phyloP scores from a whole-genome alignment of 2,113 vertebrate genomes.

The Xiphophorus hellerii region DNA sequence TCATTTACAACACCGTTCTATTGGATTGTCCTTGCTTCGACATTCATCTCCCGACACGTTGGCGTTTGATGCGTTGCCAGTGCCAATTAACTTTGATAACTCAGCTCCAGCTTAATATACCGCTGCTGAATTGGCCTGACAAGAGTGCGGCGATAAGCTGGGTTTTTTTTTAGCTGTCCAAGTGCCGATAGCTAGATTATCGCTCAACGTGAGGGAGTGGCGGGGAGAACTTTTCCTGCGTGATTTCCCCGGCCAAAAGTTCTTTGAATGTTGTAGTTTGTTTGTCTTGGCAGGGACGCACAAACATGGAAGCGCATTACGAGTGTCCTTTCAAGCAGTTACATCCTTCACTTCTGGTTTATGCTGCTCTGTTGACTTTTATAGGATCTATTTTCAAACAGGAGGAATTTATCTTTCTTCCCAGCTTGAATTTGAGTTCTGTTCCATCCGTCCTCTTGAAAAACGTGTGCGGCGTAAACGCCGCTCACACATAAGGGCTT shows the following conservation, averaged over 20 bases:
- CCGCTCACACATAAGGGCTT: constrained; percentile 28
- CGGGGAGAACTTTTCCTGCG: constrained; percentile 41
- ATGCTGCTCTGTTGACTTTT: constrained; percentile 38
- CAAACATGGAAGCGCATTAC: constrained; percentile 21
- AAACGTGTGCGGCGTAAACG: constrained; percentile 27
- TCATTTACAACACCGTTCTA: constrained; percentile 62
- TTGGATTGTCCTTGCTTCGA: constrained; percentile 69
- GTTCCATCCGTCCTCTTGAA: constrained; percentile 22
- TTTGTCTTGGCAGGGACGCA: constrained; percentile 47
- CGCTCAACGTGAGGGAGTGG: constrained; percentile 38
- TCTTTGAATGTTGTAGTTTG: constrained; percentile 57
- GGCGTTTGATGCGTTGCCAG: constrained; percentile 71
- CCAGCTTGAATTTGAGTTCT: constrained; percentile 18
- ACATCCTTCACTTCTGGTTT: constrained; percentile 48
- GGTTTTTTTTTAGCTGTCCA: constrained; percentile 58
- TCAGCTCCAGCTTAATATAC: constrained; percentile 60
- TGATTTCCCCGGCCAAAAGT: constrained; percentile 52
- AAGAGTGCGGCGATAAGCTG: constrained; percentile 58
- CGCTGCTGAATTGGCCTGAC: constrained; percentile 72
- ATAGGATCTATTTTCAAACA: constrained; percentile 21
- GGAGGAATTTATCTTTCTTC: constrained; percentile 32
- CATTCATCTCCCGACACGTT: constrained; percentile 67
- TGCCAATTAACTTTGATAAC: constrained; percentile 73
- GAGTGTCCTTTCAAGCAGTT: constrained; percentile 44
- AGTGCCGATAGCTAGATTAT: constrained; percentile 58